These are phyloP conservation scores for Xenus cinereus DNA, from an alignment of 2,113 vertebrate species.

Conservation along the genomic window DNA sequence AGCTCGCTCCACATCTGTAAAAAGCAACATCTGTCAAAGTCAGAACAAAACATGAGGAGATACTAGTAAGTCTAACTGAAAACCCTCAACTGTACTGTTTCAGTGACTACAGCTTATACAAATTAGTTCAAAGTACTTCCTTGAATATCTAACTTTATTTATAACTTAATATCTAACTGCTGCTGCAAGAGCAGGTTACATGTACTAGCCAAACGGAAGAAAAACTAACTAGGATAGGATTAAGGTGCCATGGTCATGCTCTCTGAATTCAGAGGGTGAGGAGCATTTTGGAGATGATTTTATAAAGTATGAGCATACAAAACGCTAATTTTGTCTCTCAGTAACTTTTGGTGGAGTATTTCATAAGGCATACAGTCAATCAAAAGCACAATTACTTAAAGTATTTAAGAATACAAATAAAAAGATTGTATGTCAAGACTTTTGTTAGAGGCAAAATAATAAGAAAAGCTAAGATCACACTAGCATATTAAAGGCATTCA, in stretches of 20 bases:
- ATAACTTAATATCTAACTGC: not conserved
- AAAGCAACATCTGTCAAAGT: not conserved
- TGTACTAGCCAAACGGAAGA: not conserved
- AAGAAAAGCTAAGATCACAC: not conserved
- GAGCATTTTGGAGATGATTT: not conserved
- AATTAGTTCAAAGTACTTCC: not conserved
- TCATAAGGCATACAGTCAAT: not conserved
- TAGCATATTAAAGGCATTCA: not conserved
- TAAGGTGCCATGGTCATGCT: fast-evolving
- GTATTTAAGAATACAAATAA: not conserved
- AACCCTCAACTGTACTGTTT: not conserved
- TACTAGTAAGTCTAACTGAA: not conserved
- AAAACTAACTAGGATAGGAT: not conserved
- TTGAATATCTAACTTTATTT: not conserved
- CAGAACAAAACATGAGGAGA: not conserved
- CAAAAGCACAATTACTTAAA: not conserved
- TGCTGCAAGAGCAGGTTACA: not conserved
- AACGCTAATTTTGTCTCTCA: not conserved
- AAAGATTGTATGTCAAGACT: not conserved
- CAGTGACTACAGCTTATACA: not conserved
- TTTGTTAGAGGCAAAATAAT: not conserved
- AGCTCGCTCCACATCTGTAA: not conserved
- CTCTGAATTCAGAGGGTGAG: not conserved
- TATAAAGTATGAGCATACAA: not conserved
- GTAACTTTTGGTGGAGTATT: not conserved